Conservation (phyloP, 2,113 vertebrate genomes). For the Epinephelus moara region DNA sequence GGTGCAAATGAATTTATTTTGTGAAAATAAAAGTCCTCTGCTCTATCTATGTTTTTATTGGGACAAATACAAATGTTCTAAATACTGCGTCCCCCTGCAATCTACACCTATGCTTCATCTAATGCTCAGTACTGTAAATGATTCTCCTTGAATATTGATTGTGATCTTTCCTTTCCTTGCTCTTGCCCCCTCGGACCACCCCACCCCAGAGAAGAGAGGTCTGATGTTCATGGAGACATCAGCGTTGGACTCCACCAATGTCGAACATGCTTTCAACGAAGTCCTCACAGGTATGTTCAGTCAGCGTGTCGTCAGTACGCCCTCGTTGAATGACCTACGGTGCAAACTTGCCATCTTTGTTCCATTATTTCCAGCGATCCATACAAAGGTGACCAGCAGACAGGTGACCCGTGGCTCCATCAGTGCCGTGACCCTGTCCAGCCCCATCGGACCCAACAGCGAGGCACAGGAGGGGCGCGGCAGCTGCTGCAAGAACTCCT, state of each 20-base stretch:
- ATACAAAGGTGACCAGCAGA: constrained; percentile 89
- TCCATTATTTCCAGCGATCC: constrained; percentile 86
- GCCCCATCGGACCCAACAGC: constrained; percentile 35
- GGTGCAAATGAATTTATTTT: too few relatives aligned
- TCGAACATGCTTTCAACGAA: constrained; percentile 95
- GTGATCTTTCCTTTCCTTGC: constrained; percentile 50
- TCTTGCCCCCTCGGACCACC: constrained; percentile 10
- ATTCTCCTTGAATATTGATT: neutral
- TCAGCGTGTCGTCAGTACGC: neutral
- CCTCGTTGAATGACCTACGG: neutral
- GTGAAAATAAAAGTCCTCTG: too few relatives aligned
- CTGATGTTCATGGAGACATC: constrained; percentile 97
- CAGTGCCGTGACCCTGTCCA: constrained; percentile 82
- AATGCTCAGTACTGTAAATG: neutral
- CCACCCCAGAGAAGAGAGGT: constrained; percentile 90
- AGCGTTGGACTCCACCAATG: constrained; percentile 95
- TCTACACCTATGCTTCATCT: neutral
- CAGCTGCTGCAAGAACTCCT: constrained; percentile 82
- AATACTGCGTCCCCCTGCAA: too few relatives aligned
- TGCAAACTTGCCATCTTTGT: neutral
- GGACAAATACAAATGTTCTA: too few relatives aligned
- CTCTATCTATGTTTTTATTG: too few relatives aligned
- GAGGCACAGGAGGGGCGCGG: constrained; percentile 60
- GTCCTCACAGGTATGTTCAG: constrained; percentile 90
- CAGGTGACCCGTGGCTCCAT: constrained; percentile 88